Evolutionary conservation across 2,113 vertebrate species (phyloP), one percentile per base, ranked within the genome.

Genomic region (Otocyon megalotis): DNA sequence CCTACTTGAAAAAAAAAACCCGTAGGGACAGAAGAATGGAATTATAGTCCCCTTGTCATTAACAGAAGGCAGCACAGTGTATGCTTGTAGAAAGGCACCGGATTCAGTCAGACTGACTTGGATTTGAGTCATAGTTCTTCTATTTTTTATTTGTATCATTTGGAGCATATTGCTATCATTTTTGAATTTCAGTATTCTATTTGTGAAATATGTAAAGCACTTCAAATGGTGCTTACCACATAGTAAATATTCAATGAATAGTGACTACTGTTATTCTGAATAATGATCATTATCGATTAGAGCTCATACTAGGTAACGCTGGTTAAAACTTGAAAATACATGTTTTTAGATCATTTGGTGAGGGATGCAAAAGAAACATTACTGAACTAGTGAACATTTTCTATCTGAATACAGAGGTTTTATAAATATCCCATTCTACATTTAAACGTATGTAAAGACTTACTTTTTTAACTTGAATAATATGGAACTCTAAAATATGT

Each of bases 311-410:
- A 76, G 53, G 56, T 54, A 37, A 81, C 74, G 65, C 2, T 87
- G 22, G 19, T 82, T 84, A 81, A 94, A 94, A 94, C 12, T 71
- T 95, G 60, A 94, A 94, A 79, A 74, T 30, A 56, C 5, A 37
- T 87, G 4, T 43, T 90, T 96, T 53, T 91, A 96, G 62, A 63
- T 83, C 10, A 96, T 80, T 92, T 17, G 77, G 2, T 37, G 86
- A 89, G 22, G 92, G 19, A 7, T 71, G 11, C 20, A 93, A 84
- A 95, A 62, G 5, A 82, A 93, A 82, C 86, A 92, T 54, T 72
- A 89, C 22, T 63, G 20, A 82, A 50, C 11, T 62, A 56, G 63
- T 81, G 17, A 88, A 60, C 13, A 96, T 43, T 92, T 93, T 71
- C 67, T 87, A 63, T 72, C 96, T 88, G 26, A 88, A 54, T 17